Base-by-base conservation (phyloP, 2,113 vertebrate genomes). In the Sinocyclocheilus anophthalmus region DNA sequence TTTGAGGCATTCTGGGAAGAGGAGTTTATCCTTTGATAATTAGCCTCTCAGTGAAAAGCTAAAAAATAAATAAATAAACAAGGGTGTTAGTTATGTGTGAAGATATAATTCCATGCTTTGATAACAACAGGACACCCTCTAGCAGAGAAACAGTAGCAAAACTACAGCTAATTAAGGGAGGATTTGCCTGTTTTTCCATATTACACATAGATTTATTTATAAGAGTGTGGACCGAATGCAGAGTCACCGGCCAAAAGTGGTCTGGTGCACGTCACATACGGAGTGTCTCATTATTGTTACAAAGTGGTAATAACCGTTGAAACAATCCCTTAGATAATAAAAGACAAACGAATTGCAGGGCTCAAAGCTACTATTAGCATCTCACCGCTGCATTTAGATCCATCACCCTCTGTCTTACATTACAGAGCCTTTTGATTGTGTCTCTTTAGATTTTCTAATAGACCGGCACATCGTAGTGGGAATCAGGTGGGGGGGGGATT, bases 51-150 rank as follows among this genome's bases (percentile, higher is more conserved):
- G 85, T 86, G 65, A 88, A 81, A 79, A 88, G 87, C 87, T 91
- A 87, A 87, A 13, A 81, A 39, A 81, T 24, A 48, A 48, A 48
- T 14, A 45, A 91, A 91, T 87, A 91, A 91, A 89, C 85, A 87
- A 84, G 88, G 86, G 88, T 89, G 90, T 91, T 89, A 87, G 87
- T 87, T 88, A 87, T 88, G 88, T 91, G 87, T 89, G 85, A 89
- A 91, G 87, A 87, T 87, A 88, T 91, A 91, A 89, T 86, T 88
- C 88, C 85, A 82, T 76, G 88, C 88, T 87, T 91, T 89, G 88
- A 91, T 91, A 91, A 88, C 88, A 88, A 89, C 88, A 89, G 88
- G 88, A 91, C 85, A 89, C 90, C 85, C 90, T 89, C 72, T 76
- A 89, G 90, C 90, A 82, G 63, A 85, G 87, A 85, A 88, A 87